Evolutionary conservation across 2,797 vertebrate species (phyloP).

Genomic region (Microctenopoma stevenorrisi): DNA sequence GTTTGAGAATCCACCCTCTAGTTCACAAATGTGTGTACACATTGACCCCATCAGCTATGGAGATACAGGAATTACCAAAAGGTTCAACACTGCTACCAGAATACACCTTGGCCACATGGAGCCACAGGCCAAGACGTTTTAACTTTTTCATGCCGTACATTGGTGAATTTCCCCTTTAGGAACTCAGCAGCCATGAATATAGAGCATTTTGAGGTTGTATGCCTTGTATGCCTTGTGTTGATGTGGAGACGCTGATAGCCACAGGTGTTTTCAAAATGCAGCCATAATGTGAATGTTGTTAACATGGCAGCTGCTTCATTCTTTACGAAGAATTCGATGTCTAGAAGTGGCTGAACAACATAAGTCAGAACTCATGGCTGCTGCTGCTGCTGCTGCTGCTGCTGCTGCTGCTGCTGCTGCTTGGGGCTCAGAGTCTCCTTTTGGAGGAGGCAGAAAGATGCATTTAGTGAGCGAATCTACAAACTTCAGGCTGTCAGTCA

Average conservation of each 20-base stretch:
- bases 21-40: too few relatives aligned
- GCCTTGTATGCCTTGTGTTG: neutral
- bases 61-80: too few relatives aligned
- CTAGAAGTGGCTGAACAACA: neutral
- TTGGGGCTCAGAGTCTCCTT: slow-evolving; percentile 1
- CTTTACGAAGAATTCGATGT: neutral
- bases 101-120: neutral
- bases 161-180: neutral
- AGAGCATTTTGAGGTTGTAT: neutral
- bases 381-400: too few relatives aligned
- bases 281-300: neutral
- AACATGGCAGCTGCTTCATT: neutral
- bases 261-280: slow-evolving; percentile 10
- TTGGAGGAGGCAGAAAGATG: neutral
- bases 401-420: neutral
- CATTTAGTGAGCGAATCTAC: neutral
- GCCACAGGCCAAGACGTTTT: neutral
- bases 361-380: neutral
- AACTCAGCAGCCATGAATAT: neutral
- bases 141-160: neutral
- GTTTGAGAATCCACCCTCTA: too few relatives aligned
- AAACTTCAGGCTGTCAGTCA: neutral
- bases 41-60: too few relatives aligned
- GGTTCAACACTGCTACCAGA: neutral
- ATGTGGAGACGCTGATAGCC: neutral